Evolutionary conservation across 2,797 vertebrate genomes (phyloP), one percentile per base, ranked within the genome.

Genomic region (Anniella stebbinsi): DNA sequence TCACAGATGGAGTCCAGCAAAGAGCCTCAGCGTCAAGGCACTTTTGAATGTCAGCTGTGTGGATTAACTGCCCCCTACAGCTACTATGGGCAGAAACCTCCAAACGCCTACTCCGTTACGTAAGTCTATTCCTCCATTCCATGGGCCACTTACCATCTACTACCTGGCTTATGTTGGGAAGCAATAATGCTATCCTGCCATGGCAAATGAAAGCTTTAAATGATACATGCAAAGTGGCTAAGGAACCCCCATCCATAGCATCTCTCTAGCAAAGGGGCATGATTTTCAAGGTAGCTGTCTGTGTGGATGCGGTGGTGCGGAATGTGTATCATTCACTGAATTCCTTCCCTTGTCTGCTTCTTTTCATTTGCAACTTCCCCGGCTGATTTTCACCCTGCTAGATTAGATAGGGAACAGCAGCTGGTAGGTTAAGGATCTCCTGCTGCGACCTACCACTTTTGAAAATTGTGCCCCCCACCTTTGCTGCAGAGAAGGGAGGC

Each of bases 1-100:
- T 90, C 92, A 51, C 88, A 96, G 94, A 98, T 98, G 98, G 97
- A 96, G 8, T 85, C 91, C 67, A 89, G 75, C 60, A 89, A 93
- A 54, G 93, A 94, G 88, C 88, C 83, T 81, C 45, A 45, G 45
- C 36, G 90, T 70, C 45, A 93, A 89, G 97, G 96, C 38, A 86
- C 95, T 54, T 99, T 99, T 88, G 94, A 91, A 0, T 99, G 98
- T 87, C 96, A 98, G 48, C 90, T 98, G 0, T 99, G 98, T 92
- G 97, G 95, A 80, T 93, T 99, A 82, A 95, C 95, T 1, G 97
- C 95, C 60, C 97, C 97, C 0, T 99, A 97, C 84, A 98, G 91
- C 0, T 98, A 98, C 87, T 97, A 97, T 75, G 98, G 98, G 2
- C 97, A 97, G 95, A 98, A 97, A 90, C 98, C 98, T 38, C 98